phyloP scores from a whole-genome alignment of 2,113 vertebrate species.

The Pandion haliaetus region DNA sequence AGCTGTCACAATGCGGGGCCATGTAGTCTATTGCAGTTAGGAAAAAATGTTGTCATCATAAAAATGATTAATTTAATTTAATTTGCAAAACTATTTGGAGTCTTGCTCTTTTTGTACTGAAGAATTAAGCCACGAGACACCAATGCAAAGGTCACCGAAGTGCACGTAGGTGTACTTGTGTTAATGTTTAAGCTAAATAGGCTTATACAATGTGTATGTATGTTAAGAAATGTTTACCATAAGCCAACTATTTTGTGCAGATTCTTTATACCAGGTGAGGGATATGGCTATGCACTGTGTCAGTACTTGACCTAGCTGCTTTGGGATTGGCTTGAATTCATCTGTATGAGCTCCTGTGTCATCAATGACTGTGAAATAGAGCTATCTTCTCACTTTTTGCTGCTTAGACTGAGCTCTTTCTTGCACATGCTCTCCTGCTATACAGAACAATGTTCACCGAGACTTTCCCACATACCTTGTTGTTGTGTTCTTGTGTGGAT shows the following conservation, averaged over 20 bases:
- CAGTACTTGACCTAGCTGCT: neutral
- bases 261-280: neutral
- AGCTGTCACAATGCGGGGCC: neutral
- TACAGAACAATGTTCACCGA: neutral
- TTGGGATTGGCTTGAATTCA: neutral
- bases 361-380: neutral
- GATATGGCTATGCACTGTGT: accelerated
- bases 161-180: neutral
- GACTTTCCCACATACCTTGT: accelerated
- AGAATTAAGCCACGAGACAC: neutral
- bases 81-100: neutral
- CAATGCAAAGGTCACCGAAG: accelerated
- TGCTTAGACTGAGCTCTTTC: neutral
- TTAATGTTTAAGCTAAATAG: neutral
- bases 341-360: neutral
- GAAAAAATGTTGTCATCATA: neutral
- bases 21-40: neutral
- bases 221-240: neutral
- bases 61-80: neutral
- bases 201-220: neutral
- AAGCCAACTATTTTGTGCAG: neutral
- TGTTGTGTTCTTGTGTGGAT: neutral
- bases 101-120: neutral
- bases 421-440: neutral
- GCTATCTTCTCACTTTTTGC: neutral